phyloP scores from a whole-genome alignment of 2,113 vertebrate genomes.

The Psittacula cyanocephala region DNA sequence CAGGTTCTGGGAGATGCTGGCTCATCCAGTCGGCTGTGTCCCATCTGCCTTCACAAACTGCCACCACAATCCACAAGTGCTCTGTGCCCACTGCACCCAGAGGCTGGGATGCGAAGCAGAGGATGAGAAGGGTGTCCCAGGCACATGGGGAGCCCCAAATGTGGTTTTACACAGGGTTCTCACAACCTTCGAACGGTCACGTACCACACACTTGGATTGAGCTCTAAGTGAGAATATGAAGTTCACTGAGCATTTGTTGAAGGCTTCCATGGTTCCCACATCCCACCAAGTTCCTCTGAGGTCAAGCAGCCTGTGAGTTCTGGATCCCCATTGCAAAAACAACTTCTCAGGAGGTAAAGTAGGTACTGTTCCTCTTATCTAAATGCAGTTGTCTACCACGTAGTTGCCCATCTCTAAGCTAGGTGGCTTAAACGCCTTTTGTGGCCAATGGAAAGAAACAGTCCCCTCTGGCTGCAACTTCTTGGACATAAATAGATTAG shows the following conservation, averaged over 20 bases:
- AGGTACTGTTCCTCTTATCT: neutral
- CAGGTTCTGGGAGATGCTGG: too few relatives aligned
- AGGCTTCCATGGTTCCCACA: neutral
- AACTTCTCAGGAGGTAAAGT: neutral
- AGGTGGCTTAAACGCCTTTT: neutral
- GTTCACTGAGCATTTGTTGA: neutral
- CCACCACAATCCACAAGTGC: too few relatives aligned
- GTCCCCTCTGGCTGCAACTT: neutral
- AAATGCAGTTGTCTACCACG: rapidly evolving
- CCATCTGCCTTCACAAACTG: too few relatives aligned
- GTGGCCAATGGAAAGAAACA: neutral
- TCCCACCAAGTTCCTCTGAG: neutral
- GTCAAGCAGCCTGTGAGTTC: neutral
- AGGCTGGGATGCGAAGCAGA: too few relatives aligned
- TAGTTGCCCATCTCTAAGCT: neutral
- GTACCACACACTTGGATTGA: too few relatives aligned
- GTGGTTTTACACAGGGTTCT: too few relatives aligned
- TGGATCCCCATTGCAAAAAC: neutral
- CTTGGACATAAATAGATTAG: neutral
- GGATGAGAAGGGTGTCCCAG: too few relatives aligned
- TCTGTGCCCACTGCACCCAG: too few relatives aligned
- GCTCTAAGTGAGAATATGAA: neutral
- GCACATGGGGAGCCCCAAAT: too few relatives aligned
- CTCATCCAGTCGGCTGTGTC: too few relatives aligned
- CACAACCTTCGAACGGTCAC: too few relatives aligned